phyloP scores from a whole-genome alignment of 1,140 invertebrate species.

The Marisa cornuarietis region DNA sequence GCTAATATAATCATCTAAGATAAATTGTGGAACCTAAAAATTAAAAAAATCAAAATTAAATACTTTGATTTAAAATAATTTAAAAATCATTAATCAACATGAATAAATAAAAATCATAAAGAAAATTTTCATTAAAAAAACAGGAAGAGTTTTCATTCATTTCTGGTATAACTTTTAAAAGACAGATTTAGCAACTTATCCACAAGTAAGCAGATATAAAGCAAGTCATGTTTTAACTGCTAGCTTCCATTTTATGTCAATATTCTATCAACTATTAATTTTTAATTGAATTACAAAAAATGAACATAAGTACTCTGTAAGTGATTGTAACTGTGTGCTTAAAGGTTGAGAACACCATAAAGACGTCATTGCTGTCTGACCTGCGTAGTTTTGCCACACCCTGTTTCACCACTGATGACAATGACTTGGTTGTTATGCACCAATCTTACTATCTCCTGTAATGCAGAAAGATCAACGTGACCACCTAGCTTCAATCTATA shows the following conservation, averaged over 20 bases:
- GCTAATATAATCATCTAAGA: constrained; percentile 82
- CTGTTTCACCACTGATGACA: constrained; percentile 65
- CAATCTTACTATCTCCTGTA: constrained; percentile 55
- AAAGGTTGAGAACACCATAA: constrained; percentile 34
- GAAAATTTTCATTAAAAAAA: not conserved
- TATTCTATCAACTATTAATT: not conserved
- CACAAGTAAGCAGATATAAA: not conserved
- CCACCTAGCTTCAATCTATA: not conserved
- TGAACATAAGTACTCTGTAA: not conserved
- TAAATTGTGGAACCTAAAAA: constrained; percentile 81
- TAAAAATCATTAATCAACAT: not conserved
- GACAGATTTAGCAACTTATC: too few species aligned
- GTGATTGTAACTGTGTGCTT: not conserved
- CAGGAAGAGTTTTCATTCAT: too few species aligned
- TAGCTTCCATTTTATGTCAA: not conserved
- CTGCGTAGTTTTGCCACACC: constrained; percentile 67
- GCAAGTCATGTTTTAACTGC: not conserved
- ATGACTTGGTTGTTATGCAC: constrained; percentile 56
- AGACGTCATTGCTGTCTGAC: constrained; percentile 74
- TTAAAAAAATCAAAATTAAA: not conserved
- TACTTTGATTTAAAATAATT: not conserved
- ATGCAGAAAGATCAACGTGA: constrained; percentile 22
- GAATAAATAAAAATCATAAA: constrained; percentile 7
- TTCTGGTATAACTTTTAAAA: too few species aligned
- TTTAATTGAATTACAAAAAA: not conserved